These are phyloP conservation scores for Triplophysa dalaica DNA, from an alignment of 2,113 vertebrate species.

Conservation along the genomic window DNA sequence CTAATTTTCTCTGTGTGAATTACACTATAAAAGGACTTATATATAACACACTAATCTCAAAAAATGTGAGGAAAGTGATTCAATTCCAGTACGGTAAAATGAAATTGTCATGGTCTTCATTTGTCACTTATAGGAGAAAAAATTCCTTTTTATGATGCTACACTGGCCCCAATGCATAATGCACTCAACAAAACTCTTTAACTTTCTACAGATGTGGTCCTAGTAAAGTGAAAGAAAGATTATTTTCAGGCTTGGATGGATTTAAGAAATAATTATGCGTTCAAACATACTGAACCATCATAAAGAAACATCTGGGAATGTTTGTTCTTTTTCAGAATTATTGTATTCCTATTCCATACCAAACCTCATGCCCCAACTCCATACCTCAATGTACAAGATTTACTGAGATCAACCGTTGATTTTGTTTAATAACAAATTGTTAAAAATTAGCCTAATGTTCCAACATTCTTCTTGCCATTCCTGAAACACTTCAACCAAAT, in stretches of 20 bases:
- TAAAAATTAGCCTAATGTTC: no score
- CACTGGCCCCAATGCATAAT: not conserved
- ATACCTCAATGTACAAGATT: not conserved
- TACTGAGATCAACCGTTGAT: conserved; percentile 34
- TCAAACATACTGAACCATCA: conserved; percentile 21
- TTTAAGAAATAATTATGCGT: not conserved
- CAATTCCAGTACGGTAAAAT: no score
- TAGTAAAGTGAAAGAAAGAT: conserved; percentile 43
- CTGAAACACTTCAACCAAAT: no score
- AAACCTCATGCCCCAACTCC: conserved; percentile 2
- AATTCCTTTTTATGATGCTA: not conserved
- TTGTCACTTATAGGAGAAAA: not conserved
- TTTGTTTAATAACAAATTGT: not conserved
- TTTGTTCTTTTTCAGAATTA: conserved; percentile 20
- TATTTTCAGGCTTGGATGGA: conserved; percentile 57
- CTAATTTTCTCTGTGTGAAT: no score
- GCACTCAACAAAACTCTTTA: conserved; percentile 13
- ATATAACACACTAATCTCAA: no score
- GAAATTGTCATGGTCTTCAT: not conserved
- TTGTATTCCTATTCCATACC: not conserved
- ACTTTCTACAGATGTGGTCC: conserved; percentile 32
- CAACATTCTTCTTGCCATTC: no score
- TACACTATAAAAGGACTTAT: no score
- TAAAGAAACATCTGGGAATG: conserved; percentile 34
- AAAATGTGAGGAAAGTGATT: no score